A percentile compares a stretch with the other conserved stretches of the same genome.
Conservation (phyloP, 2,888 invertebrate species). For the Xestia c-nigrum region DNA sequence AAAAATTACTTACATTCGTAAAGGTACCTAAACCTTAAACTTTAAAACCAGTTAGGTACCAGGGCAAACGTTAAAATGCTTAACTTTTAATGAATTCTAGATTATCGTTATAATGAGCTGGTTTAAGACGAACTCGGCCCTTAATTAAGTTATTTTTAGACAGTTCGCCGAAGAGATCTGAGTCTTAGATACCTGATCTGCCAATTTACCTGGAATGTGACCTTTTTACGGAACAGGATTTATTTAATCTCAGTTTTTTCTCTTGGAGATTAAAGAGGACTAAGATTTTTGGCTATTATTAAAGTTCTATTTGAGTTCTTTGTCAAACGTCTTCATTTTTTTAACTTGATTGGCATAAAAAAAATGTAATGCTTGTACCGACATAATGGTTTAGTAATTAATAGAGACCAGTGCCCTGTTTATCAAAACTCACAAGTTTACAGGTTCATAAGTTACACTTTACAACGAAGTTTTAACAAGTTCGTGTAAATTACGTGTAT, state of each 20-base stretch:
- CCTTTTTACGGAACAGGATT: slow-evolving; percentile 14
- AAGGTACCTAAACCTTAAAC: slow-evolving; percentile 5
- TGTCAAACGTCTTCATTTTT: background rate
- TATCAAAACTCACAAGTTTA: no score
- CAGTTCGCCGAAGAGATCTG: slow-evolving; percentile 13
- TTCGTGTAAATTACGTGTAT: no score
- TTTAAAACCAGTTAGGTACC: slow-evolving; percentile 8
- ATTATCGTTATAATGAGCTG: slow-evolving; percentile 34
- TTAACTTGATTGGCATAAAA: background rate
- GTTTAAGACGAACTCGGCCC: background rate
- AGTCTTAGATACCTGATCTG: slow-evolving; percentile 37
- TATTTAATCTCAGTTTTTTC: slow-evolving; percentile 11
- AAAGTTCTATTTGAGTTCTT: background rate
- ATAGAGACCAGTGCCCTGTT: no score
- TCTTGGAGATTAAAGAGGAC: slow-evolving; percentile 4
- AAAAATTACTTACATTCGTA: background rate
- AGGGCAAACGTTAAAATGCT: background rate
- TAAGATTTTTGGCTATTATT: background rate
- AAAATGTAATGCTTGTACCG: no score
- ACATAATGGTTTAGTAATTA: no score
- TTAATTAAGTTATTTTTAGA: slow-evolving; percentile 27
- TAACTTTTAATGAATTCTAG: slow-evolving; percentile 32
- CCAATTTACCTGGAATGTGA: slow-evolving; percentile 25
- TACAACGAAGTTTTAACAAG: no score
- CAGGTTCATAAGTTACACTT: no score